phyloP scores from a whole-genome alignment of 2,888 invertebrate genomes.

The Laspeyria flexula region DNA sequence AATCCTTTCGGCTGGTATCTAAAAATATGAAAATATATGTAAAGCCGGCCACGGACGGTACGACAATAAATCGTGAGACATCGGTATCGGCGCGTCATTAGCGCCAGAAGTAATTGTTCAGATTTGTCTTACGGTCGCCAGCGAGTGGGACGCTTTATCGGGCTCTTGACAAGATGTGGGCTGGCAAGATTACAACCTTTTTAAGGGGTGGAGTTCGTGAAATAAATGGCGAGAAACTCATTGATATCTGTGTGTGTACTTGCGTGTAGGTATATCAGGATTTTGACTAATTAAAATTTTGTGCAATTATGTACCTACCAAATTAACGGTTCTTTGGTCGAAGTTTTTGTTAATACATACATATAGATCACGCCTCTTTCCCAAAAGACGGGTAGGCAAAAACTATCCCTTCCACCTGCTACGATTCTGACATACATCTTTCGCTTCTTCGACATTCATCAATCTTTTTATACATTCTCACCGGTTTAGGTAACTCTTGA shows the following conservation, averaged over 20 bases:
- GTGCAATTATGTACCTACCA: no score
- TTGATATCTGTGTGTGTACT: background rate
- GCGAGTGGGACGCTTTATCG: constrained; percentile 67
- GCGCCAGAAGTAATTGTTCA: constrained; percentile 74
- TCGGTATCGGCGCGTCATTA: constrained; percentile 78
- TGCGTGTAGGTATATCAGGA: no score
- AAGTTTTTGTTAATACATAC: no score
- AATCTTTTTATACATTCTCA: no score
- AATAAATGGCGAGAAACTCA: background rate
- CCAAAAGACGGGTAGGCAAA: no score
- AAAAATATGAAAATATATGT: constrained; percentile 79
- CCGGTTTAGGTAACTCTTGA: no score
- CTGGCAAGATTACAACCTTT: constrained; percentile 43
- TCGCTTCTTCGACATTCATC: no score
- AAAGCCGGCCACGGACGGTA: constrained; percentile 69
- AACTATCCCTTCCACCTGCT: no score
- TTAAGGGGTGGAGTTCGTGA: constrained; percentile 6
- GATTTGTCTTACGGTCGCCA: constrained; percentile 69
- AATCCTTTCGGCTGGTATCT: constrained; percentile 67
- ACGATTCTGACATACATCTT: no score
- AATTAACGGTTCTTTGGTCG: no score
- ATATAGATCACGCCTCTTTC: no score
- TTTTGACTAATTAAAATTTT: no score
- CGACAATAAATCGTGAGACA: constrained; percentile 75
- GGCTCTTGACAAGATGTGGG: constrained; percentile 64